A percentile compares a stretch with the other conserved stretches of the same genome.
Conservation (phyloP, 2,113 vertebrate genomes). For the Chloropsis hardwickii region DNA sequence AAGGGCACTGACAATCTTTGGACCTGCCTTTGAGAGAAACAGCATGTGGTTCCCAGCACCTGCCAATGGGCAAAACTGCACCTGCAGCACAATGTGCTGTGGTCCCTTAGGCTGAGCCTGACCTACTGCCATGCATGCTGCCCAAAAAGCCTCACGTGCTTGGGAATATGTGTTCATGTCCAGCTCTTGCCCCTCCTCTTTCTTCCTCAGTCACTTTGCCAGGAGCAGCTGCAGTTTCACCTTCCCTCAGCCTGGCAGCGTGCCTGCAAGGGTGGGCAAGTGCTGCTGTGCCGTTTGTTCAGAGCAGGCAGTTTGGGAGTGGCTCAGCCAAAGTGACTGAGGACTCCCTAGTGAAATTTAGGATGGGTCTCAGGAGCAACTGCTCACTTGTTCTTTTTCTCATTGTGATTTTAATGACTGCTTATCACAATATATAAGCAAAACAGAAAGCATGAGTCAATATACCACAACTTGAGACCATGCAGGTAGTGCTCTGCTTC, state of each 20-base stretch:
- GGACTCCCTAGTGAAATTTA: neutral
- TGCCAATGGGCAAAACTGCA: neutral
- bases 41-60: neutral
- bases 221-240: neutral
- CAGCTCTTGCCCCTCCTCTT: neutral
- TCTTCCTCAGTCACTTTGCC: neutral
- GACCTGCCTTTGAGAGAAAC: neutral
- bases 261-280: neutral
- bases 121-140: neutral
- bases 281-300: neutral
- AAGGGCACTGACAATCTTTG: neutral
- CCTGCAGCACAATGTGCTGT: rapidly evolving
- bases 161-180: neutral
- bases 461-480: neutral
- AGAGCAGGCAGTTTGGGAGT: neutral
- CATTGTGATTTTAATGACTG: neutral
- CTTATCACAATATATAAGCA: neutral
- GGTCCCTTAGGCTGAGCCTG: neutral
- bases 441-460: neutral
- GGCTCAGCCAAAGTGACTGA: neutral
- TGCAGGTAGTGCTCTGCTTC: neutral
- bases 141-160: neutral
- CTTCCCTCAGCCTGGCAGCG: rapidly evolving
- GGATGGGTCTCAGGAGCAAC: neutral
- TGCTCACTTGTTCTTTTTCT: neutral